A percentile compares a stretch with the other conserved stretches of the same genome.
These are phyloP conservation scores for Thalassoma bifasciatum DNA, from an alignment of 2,113 vertebrate genomes.

Conservation along the genomic window DNA sequence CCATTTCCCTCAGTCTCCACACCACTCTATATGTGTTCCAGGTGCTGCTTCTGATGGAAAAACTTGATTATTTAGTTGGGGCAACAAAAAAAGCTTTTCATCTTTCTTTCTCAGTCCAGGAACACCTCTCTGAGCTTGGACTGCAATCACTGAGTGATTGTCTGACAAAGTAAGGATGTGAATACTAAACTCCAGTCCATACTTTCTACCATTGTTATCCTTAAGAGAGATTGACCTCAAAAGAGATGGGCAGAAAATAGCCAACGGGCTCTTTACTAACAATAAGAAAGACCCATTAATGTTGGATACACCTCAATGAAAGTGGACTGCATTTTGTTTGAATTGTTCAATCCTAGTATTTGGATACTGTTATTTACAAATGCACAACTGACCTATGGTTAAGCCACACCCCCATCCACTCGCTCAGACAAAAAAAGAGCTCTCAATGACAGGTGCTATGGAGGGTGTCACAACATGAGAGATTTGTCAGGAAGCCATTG, in stretches of 20 bases:
- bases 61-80: constrained; percentile 27
- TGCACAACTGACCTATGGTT: too few species aligned
- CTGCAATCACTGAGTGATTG: constrained; percentile 38
- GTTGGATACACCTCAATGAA: too few species aligned
- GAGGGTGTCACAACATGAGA: too few species aligned
- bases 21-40: background rate
- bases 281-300: constrained; percentile 9
- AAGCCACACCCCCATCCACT: too few species aligned
- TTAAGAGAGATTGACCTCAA: constrained; percentile 10
- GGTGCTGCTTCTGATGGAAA: constrained; percentile 27
- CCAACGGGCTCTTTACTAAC: constrained; percentile 17
- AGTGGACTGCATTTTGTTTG: too few species aligned
- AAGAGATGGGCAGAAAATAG: constrained; percentile 13
- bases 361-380: too few species aligned
- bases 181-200: constrained; percentile 20
- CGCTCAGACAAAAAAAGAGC: too few species aligned
- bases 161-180: constrained; percentile 31
- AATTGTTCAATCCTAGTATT: too few species aligned
- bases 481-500: too few species aligned
- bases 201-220: constrained; percentile 28
- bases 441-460: too few species aligned
- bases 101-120: constrained; percentile 11
- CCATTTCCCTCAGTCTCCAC: background rate
- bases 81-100: constrained; percentile 31
- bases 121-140: constrained; percentile 7